Percentiles rank a stretch among this genome's conserved stretches.
phyloP scores from a whole-genome alignment of 2,797 vertebrate species.

The Carduelis carduelis region DNA sequence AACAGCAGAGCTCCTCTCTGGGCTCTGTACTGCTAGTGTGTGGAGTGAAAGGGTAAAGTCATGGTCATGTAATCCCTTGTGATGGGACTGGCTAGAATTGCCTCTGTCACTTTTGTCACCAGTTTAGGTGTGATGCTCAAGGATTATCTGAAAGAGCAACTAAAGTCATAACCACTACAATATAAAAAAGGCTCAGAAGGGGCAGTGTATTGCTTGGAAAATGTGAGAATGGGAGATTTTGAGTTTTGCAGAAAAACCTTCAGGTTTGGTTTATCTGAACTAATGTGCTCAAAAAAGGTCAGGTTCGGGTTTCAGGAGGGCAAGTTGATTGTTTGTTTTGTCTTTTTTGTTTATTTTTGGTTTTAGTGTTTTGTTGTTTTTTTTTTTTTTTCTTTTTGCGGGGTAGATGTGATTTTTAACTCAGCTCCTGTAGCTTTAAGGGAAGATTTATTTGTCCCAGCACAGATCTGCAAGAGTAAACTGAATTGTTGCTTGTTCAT shows the following conservation, averaged over 20 bases:
- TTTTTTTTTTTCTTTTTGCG: not conserved
- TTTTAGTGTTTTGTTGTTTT: not conserved
- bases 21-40: not conserved
- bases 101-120: not conserved
- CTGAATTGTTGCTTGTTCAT: slow-evolving; percentile 11
- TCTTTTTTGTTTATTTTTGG: not conserved
- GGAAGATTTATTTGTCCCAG: slow-evolving; percentile 15
- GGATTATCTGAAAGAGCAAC: not conserved
- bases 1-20: not conserved
- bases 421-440: not conserved
- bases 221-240: not conserved
- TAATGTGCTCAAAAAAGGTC: not conserved
- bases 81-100: not conserved
- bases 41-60: not conserved
- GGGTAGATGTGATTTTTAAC: not conserved
- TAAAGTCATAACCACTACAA: not conserved
- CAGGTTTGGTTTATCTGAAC: not conserved
- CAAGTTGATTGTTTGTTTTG: not conserved
- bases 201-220: not conserved
- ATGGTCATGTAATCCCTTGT: not conserved
- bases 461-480: not conserved
- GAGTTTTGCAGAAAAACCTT: not conserved
- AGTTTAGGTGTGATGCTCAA: not conserved
- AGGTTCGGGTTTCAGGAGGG: not conserved
- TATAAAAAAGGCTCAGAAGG: not conserved